Evolutionary conservation across 2,888 invertebrate species (phyloP), one percentile per base, ranked within the genome.

Genomic region (Pollenia angustigena): DNA sequence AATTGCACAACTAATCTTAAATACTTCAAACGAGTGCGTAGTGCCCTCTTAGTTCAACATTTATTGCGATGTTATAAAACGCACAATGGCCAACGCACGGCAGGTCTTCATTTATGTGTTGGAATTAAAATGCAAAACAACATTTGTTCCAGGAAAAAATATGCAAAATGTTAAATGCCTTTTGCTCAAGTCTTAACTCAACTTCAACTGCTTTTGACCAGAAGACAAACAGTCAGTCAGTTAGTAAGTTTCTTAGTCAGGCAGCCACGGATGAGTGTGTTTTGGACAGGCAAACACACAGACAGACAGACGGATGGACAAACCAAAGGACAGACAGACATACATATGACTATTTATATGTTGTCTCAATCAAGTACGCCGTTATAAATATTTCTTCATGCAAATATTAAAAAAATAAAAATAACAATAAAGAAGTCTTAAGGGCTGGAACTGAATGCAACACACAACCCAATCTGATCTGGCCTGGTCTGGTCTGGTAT

Each of bases 111-210:
- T 90, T 91, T 91, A 90, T 87, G 84, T 87, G 87, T 52, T 79
- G 89, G 91, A 86, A 88, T 89, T 89, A 89, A 88, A 88, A 89
- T 89, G 88, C 89, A 88, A 87, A 92, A 90, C 92, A 90, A 90
- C 90, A 88, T 90, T 91, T 90, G 88, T 92, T 92, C 92, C 91
- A 90, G 92, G 92, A 92, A 92, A 90, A 86, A 83, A 83, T 83
- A 86, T 83, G 84, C 81, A 78, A 85, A 78, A 78, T 80, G 68
- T 74, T 81, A 81, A 85, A 83, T 75, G 80, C 69, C 84, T 87
- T 69, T 81, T 82, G 72, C 68, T 54, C 40, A 58, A 68, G 81
- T 81, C 78, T 68, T 75, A 75, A 75, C 62, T 58, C 60, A 75
- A 62, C 40, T 40, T 32, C 9, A 64, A 42, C 12, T 42, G 14